These are phyloP conservation scores for Drosophila vallismaia DNA, from an alignment of 2,888 invertebrate genomes.

Conservation along the genomic window DNA sequence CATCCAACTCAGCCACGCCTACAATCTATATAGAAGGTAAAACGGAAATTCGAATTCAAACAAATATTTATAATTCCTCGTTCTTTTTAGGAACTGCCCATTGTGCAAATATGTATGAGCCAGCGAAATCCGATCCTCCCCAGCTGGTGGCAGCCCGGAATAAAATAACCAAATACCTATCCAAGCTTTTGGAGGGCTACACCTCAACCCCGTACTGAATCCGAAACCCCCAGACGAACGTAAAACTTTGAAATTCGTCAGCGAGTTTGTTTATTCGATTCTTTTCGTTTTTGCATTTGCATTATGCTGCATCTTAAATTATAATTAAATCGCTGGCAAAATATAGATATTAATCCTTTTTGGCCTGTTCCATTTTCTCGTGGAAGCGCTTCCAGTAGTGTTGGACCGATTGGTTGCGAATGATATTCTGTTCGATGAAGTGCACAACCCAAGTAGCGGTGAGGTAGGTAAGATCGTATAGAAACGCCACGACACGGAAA, in stretches of 20 bases:
- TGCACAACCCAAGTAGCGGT: conserved; percentile 54
- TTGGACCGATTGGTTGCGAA: conserved; percentile 64
- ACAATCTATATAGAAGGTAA: conserved; percentile 90
- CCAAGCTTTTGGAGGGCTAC: conserved; percentile 57
- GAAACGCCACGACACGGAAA: conserved; percentile 76
- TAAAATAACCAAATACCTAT: conserved; percentile 84
- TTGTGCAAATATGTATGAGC: conserved; percentile 96
- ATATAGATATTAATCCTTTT: conserved; percentile 55
- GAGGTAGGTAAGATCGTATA: conserved; percentile 73
- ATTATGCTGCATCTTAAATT: conserved; percentile 10
- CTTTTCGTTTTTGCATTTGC: conserved; percentile 1
- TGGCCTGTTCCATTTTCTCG: conserved; percentile 77
- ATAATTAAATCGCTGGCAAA: conserved; percentile 9
- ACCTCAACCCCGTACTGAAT: conserved; percentile 20
- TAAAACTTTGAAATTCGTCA: conserved; percentile 29
- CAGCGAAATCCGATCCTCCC: conserved; percentile 87
- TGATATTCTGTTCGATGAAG: conserved; percentile 60
- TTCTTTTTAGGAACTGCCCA: conserved; percentile 92
- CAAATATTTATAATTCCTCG: too few species aligned
- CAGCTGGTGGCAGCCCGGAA: conserved; percentile 88
- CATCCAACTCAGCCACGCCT: conserved; percentile 85
- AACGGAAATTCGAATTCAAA: neutral
- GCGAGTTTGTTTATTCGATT: conserved; percentile 41
- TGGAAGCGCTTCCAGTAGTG: conserved; percentile 71
- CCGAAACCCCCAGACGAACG: conserved; percentile 4